Evolutionary conservation across 2,888 invertebrate genomes (phyloP), one percentile per base, ranked within the genome.

Genomic region (Lithophane ornitopus): DNA sequence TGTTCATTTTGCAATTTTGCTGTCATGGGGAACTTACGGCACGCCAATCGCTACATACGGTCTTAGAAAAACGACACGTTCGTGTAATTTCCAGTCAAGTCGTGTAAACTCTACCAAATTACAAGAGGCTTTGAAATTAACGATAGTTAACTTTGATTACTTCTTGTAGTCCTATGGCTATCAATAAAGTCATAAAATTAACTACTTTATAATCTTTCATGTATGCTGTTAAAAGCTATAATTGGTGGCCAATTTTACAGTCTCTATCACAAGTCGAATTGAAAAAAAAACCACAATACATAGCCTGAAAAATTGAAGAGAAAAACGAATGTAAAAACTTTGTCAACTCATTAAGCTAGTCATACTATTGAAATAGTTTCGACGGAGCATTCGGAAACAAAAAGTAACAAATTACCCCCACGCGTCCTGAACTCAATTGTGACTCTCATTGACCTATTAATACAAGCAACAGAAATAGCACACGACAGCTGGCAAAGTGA

Each of bases 391-490:
- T 83, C 85, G 83, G 82, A 75, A 77, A 78, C 87, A 79, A 81
- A 87, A 81, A 76, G 75, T 78, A 81, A 78, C 73, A 76, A 74
- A 70, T 76, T 70, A 78, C 75, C 74, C 70, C 83, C 77, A 82
- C 78, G 76, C 78, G 80, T 63, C 71, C 76, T 80, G 73, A 76
- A 73, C 80, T 76, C 82, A 46, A 88, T 86, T 78, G 87, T 85
- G 72, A 80, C 73, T 87, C 80, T 84, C 85, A 78, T 88, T 82
- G 87, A 78, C 78, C 74, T 88, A 87, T 78, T 82, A 85, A 81
- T 87, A 87, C 82, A 41, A 54, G 70, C 26, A 39, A 69, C 67
- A 68, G 74, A 83, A 79, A 82, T 87, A 86, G 69, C 61, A 59
- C 44, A 26, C 76, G 80, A 72, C 83, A 85, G 88, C 80, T 88